Percentiles rank a stretch among this genome's conserved stretches.
These are phyloP conservation scores for Invenusta paracnida DNA, from an alignment of 2,888 invertebrate genomes.

Conservation along the genomic window DNA sequence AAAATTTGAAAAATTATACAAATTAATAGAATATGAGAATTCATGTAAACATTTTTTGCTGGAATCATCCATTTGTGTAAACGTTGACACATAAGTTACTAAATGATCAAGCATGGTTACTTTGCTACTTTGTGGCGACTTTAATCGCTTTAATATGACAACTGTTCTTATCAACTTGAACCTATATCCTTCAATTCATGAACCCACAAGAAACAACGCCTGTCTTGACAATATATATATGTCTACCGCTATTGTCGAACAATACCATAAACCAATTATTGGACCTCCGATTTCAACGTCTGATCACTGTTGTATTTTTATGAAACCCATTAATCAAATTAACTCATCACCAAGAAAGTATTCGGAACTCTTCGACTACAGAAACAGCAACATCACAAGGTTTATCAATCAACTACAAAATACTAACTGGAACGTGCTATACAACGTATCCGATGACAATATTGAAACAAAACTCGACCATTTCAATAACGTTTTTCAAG, in stretches of 20 bases:
- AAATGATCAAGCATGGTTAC: too few species aligned
- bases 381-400: neutral
- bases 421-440: neutral
- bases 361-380: neutral
- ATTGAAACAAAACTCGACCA: neutral
- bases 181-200: neutral
- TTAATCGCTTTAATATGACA: neutral
- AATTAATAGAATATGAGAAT: too few species aligned
- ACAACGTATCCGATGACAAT: neutral
- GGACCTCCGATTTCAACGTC: neutral
- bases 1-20: too few species aligned
- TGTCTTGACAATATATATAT: neutral
- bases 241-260: neutral
- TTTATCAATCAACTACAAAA: neutral
- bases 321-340: neutral
- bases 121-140: neutral
- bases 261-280: neutral
- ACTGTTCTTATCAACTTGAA: neutral
- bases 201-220: neutral
- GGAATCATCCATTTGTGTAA: too few species aligned
- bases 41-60: too few species aligned
- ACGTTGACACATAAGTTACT: too few species aligned
- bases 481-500: neutral
- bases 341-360: neutral
- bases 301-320: neutral